Evolutionary conservation across 2,113 vertebrate species (phyloP).

Genomic region (Pithys albifrons): DNA sequence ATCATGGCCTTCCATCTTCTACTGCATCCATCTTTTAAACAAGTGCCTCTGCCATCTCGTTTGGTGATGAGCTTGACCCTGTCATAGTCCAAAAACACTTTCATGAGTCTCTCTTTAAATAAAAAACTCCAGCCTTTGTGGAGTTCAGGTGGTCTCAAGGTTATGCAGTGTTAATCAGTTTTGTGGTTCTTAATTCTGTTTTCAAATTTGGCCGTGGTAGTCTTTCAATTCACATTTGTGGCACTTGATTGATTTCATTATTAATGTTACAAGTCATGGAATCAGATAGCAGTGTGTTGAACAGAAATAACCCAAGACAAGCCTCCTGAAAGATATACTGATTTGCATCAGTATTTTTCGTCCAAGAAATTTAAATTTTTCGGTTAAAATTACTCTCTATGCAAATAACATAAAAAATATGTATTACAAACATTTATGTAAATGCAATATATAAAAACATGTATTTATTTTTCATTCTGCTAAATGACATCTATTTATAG

Average conservation of each 20-base stretch:
- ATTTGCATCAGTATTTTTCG: neutral
- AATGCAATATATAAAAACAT: neutral
- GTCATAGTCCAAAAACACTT: neutral
- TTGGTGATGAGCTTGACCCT: neutral
- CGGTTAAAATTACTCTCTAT: neutral
- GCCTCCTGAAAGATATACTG: neutral
- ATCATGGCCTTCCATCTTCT: neutral
- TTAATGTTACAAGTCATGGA: neutral
- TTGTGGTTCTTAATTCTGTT: slow-evolving; percentile 10
- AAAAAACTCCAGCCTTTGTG: neutral
- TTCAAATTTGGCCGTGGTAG: neutral
- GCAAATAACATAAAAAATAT: neutral
- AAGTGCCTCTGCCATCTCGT: neutral
- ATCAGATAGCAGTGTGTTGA: slow-evolving; percentile 5
- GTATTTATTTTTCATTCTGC: neutral
- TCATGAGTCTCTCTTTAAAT: neutral
- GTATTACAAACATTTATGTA: neutral
- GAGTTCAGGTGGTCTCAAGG: neutral
- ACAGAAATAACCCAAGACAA: neutral
- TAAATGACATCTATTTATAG: neutral
- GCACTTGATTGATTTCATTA: slow-evolving; percentile 36
- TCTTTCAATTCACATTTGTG: slow-evolving; percentile 4
- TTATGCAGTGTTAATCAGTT: slow-evolving; percentile 19
- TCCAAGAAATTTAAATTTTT: neutral
- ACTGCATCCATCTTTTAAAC: neutral